Base-by-base conservation (phyloP, 2,888 invertebrate species). In the Lepidochrysops patricia region DNA sequence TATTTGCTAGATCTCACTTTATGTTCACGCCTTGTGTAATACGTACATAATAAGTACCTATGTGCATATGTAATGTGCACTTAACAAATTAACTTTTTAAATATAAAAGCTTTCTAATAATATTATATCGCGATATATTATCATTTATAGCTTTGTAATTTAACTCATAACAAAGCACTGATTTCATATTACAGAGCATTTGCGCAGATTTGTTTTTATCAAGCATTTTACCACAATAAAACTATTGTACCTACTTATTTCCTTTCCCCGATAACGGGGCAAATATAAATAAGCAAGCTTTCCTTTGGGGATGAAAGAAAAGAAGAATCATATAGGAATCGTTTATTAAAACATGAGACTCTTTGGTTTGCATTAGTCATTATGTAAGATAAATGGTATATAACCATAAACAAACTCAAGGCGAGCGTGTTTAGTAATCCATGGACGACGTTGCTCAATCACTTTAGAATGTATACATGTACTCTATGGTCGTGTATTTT, bases 401-500 rank as follows among this genome's bases (percentile, higher is more conserved):
- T 52, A 52, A 59, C 59, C 59, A 52, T 52, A 52, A 59, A 59
- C 52, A 52, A 52, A 52, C 59, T 52, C 59, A 59, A 59, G 59
- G 59, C 12, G n/a, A 59, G 52, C 59, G 50, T 52, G 59, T 59
- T 52, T 59, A 6, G 59, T 59, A 59, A 52, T 54, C 52, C 52
- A 19, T 35, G 52, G 52, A 52, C 52, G 35, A 26, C 34, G 35
- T 63, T 59, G 57, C 52, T 29, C 13, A 59, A 48, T 49, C 54
- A 50, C 57, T 58, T 43, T 58, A 59, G 32, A 52, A 52, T 56
- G 13, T 57, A 37, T n/a, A n/a, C n/a, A n/a, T 27, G 27, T 27
- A 43, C 54, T 56, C 26, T 27, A 19, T 34, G 9, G 35, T 52
- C 15, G 12, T 35, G 9, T 15, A 15, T 49, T 19, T 19, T 19